Percentiles rank a stretch among this genome's conserved stretches.
Conservation (phyloP, 2,113 vertebrate genomes). For the Cricetomys ansorgei region DNA sequence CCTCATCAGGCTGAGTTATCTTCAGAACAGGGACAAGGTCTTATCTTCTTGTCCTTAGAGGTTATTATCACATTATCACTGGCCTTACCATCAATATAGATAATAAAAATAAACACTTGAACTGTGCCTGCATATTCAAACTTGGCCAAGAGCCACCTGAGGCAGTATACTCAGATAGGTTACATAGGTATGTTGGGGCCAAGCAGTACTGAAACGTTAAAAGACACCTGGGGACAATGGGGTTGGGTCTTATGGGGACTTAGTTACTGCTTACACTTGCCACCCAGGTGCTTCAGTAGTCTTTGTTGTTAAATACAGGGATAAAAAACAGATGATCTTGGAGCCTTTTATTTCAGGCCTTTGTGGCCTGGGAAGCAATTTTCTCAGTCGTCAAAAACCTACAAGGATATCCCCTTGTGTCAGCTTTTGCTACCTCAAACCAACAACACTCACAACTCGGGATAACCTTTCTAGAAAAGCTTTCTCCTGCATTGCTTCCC, state of each 20-base stretch:
- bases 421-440: background rate
- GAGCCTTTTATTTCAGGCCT: background rate
- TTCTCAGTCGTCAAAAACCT: background rate
- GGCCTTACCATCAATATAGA: background rate
- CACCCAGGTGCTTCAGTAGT: background rate
- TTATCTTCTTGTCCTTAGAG: background rate
- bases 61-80: background rate
- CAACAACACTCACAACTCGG: background rate
- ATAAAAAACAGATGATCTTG: background rate
- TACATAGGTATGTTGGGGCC: background rate
- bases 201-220: background rate
- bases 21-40: background rate
- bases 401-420: background rate
- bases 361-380: background rate
- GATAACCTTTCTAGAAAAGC: background rate
- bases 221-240: background rate
- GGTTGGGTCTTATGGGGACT: background rate
- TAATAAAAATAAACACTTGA: background rate
- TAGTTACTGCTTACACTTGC: background rate
- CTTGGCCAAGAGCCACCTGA: background rate
- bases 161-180: background rate
- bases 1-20: background rate
- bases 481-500: background rate
- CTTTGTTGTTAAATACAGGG: background rate
- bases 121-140: background rate